Conservation (phyloP, 1,140 invertebrate species). For the Drosophila novamexicana region DNA sequence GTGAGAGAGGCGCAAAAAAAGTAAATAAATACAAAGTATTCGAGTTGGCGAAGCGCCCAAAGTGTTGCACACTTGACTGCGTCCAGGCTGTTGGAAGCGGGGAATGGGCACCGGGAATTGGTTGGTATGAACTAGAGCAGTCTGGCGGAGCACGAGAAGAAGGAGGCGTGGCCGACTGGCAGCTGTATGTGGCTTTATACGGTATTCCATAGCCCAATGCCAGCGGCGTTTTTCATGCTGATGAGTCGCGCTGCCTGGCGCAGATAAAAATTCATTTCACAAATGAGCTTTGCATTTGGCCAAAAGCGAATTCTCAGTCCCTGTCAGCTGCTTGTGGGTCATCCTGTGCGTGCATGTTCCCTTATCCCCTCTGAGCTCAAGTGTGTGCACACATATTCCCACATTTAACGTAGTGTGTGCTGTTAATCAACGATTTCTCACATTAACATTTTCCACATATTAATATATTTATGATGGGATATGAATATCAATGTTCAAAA, state of each 20-base stretch:
- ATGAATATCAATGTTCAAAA: constrained; percentile 1
- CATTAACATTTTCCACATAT: constrained; percentile 1
- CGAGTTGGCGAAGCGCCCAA: constrained; percentile 57
- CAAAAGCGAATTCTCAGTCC: constrained; percentile 12
- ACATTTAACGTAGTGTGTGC: constrained; percentile 4
- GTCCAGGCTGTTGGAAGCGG: constrained; percentile 18
- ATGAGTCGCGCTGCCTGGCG: constrained; percentile 18
- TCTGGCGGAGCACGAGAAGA: neutral
- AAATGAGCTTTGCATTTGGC: constrained; percentile 41
- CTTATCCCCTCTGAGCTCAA: too few species aligned
- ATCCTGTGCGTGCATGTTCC: neutral
- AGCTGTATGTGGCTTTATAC: constrained; percentile 23
- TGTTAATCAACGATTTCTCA: neutral
- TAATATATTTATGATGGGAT: constrained; percentile 1
- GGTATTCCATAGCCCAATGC: constrained; percentile 13
- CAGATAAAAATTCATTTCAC: constrained; percentile 51
- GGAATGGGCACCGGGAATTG: constrained; percentile 10
- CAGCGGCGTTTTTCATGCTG: constrained; percentile 12
- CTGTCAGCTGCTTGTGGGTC: neutral
- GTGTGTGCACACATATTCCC: neutral
- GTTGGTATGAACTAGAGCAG: constrained; percentile 4
- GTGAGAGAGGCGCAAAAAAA: constrained; percentile 12
- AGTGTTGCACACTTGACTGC: constrained; percentile 77
- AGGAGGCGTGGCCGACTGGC: constrained; percentile 7
- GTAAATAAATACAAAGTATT: constrained; percentile 60